These are phyloP conservation scores for Crossocerus cetratus DNA, from an alignment of 2,888 invertebrate species.

Conservation along the genomic window DNA sequence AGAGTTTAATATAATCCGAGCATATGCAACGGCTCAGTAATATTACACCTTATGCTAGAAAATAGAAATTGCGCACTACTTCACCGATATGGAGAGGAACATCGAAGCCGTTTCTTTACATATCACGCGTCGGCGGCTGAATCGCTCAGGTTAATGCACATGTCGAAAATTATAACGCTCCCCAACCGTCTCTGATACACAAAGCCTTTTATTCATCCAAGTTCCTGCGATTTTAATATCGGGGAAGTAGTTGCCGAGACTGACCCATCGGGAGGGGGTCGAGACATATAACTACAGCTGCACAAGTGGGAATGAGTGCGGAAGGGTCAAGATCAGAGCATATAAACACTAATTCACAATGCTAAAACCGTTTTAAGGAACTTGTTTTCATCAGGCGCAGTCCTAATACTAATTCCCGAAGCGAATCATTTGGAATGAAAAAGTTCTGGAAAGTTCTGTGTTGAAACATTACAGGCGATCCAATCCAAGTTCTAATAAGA, in stretches of 20 bases:
- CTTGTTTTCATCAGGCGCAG: no score
- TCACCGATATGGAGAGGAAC: constrained; percentile 49
- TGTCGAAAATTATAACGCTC: constrained; percentile 47
- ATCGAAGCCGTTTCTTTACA: constrained; percentile 67
- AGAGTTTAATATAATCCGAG: constrained; percentile 15
- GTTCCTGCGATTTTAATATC: no score
- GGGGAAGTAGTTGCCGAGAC: no score
- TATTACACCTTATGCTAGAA: constrained; percentile 11
- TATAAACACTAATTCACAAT: no score
- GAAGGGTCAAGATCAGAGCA: no score
- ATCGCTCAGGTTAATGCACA: constrained; percentile 63
- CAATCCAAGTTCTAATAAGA: neutral
- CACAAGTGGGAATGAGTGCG: no score
- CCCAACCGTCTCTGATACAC: constrained; percentile 25
- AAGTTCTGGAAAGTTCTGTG: neutral
- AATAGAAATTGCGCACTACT: constrained; percentile 33
- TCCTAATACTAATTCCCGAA: no score
- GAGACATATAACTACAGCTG: no score
- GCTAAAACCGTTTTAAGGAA: no score
- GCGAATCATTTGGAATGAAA: no score
- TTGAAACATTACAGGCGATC: neutral
- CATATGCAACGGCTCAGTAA: neutral
- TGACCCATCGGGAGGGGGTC: no score
- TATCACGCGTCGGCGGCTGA: constrained; percentile 60
- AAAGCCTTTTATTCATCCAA: no score